Conservation (phyloP, 2,888 invertebrate genomes). For the Girardia tigrina region DNA sequence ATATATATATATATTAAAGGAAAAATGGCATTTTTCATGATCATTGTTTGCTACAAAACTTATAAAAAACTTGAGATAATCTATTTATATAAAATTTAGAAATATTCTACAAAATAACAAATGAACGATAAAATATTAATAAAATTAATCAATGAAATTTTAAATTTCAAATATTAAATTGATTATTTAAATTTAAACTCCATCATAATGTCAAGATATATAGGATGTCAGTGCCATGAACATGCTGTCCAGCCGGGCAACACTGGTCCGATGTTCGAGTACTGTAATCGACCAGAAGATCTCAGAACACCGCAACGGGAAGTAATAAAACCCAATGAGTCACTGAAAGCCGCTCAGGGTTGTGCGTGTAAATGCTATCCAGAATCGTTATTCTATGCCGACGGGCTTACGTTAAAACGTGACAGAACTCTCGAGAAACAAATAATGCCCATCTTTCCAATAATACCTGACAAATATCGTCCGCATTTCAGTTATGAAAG, state of each 20-base stretch:
- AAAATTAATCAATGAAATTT: too few relatives aligned
- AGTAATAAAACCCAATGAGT: background rate
- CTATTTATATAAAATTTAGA: too few relatives aligned
- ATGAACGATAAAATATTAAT: too few relatives aligned
- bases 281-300: background rate
- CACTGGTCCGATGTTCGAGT: too few relatives aligned
- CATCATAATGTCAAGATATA: background rate
- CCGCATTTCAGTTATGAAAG: background rate
- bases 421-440: conserved; percentile 6
- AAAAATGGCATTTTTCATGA: too few relatives aligned
- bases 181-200: background rate
- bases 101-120: too few relatives aligned
- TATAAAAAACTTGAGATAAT: too few relatives aligned
- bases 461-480: background rate
- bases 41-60: too few relatives aligned
- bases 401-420: background rate
- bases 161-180: too few relatives aligned
- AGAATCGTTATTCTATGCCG: background rate
- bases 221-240: background rate
- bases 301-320: background rate
- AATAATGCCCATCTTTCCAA: background rate
- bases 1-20: too few relatives aligned
- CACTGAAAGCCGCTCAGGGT: background rate
- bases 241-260: background rate
- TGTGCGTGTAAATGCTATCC: conserved; percentile 13